A percentile compares a stretch with the other conserved stretches of the same genome.
Conservation (phyloP, 1,140 invertebrate species). For the Belonocnema kinseyi region DNA sequence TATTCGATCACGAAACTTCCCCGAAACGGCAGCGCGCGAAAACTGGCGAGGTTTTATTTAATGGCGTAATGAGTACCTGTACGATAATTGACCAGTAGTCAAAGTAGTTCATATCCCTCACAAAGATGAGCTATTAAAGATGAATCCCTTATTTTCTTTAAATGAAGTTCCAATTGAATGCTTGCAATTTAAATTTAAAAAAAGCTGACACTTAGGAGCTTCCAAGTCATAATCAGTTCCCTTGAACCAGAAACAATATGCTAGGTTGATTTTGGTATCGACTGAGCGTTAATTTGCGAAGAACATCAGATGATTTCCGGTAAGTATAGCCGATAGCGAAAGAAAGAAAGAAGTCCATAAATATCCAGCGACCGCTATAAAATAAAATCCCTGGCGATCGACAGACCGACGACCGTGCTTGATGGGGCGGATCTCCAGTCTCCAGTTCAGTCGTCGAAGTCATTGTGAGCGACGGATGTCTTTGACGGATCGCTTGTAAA, state of each 20-base stretch:
- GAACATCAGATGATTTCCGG: constrained; percentile 11
- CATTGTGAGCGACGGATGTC: constrained; percentile 57
- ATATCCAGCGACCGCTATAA: constrained; percentile 50
- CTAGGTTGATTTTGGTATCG: not conserved
- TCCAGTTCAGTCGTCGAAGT: constrained; percentile 40
- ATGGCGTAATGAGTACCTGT: constrained; percentile 6
- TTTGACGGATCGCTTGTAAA: constrained; percentile 64
- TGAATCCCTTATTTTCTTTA: no score
- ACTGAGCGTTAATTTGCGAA: constrained; percentile 21
- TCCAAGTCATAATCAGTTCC: not conserved
- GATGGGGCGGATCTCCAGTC: constrained; percentile 50
- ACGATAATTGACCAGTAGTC: constrained; percentile 26
- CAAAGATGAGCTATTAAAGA: not conserved
- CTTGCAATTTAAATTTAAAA: not conserved
- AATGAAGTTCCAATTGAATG: not conserved
- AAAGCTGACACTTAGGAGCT: no score
- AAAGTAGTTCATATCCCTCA: constrained; percentile 13
- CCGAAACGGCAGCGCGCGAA: constrained; percentile 39
- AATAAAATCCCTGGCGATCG: constrained; percentile 41
- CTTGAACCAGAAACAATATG: not conserved
- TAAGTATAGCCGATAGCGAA: not conserved
- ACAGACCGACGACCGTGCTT: constrained; percentile 45
- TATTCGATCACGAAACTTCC: constrained; percentile 51
- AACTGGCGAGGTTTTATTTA: not conserved
- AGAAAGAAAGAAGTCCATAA: constrained; percentile 39